Conservation (phyloP, 1,140 invertebrate species). For the Drosophila serrata region DNA sequence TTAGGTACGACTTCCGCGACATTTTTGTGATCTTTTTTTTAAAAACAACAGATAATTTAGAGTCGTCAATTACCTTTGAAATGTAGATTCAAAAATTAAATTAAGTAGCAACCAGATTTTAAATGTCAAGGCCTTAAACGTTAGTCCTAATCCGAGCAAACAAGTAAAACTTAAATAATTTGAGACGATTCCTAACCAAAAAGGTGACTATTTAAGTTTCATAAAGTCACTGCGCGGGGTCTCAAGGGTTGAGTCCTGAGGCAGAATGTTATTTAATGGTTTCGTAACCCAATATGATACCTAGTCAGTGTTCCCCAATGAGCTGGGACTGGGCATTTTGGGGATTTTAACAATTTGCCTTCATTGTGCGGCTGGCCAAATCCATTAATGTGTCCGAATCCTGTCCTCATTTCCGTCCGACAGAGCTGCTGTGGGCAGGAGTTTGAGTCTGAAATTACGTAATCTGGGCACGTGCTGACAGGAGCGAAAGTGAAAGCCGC, state of each 20-base stretch:
- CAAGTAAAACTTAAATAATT: not conserved
- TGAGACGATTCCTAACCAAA: not conserved
- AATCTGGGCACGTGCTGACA: slow-evolving; percentile 50
- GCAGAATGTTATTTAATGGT: not conserved
- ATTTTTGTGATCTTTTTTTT: no score
- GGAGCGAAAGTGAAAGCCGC: slow-evolving; percentile 21
- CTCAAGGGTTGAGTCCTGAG: not conserved
- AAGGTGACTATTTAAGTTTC: not conserved
- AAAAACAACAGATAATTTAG: not conserved
- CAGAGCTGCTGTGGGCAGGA: not conserved
- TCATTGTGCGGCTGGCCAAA: slow-evolving; percentile 37
- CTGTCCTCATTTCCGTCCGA: not conserved
- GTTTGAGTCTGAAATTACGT: slow-evolving; percentile 17
- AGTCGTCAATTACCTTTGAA: not conserved
- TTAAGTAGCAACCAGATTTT: not conserved
- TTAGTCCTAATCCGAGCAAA: not conserved
- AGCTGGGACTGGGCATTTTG: not conserved
- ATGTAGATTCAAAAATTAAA: not conserved
- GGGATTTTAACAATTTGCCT: slow-evolving; percentile 25
- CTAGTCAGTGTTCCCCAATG: no score
- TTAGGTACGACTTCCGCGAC: not conserved
- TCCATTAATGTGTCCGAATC: slow-evolving; percentile 35
- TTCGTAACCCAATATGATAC: slow-evolving; percentile 2
- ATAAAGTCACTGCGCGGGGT: not conserved
- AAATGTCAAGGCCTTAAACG: not conserved